Percentiles rank a stretch among this genome's conserved stretches.
These are phyloP conservation scores for Astyanax mexicanus DNA, from an alignment of 2,797 vertebrate species.

Conservation along the genomic window DNA sequence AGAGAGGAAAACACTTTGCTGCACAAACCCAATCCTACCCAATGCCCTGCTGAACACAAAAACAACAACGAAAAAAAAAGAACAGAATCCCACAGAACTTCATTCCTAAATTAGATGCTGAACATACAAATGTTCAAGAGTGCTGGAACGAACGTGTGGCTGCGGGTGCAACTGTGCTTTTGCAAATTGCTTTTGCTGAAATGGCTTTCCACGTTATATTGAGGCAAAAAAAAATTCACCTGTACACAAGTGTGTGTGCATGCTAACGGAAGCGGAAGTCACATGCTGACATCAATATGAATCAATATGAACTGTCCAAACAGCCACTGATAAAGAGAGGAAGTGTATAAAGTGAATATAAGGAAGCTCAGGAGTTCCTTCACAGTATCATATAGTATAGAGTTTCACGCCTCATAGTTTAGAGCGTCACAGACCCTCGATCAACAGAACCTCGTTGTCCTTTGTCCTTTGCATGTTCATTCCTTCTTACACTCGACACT, in stretches of 20 bases:
- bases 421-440: conserved; percentile 24
- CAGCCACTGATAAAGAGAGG: conserved; percentile 41
- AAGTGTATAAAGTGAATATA: conserved; percentile 15
- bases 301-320: conserved; percentile 42
- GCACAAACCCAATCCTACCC: conserved; percentile 1
- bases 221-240: conserved; percentile 22
- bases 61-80: conserved; percentile 37
- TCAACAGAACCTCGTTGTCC: background rate
- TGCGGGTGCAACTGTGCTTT: conserved; percentile 47
- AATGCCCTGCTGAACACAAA: conserved; percentile 9
- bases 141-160: conserved; percentile 53
- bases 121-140: conserved; percentile 27
- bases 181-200: too few relatives aligned
- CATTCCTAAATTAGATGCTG: conserved; percentile 5
- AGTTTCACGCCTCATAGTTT: conserved; percentile 36
- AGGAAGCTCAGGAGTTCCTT: conserved; percentile 54
- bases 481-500: conserved; percentile 40
- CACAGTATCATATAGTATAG: conserved; percentile 58
- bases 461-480: conserved; percentile 30
- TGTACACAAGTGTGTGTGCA: conserved; percentile 46
- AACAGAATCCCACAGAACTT: background rate
- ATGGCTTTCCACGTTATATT: conserved; percentile 48
- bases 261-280: conserved; percentile 44
- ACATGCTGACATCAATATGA: conserved; percentile 46
- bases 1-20: conserved; percentile 16